phyloP scores from a whole-genome alignment of 1,140 invertebrate species.

The Drosophila obscura region DNA sequence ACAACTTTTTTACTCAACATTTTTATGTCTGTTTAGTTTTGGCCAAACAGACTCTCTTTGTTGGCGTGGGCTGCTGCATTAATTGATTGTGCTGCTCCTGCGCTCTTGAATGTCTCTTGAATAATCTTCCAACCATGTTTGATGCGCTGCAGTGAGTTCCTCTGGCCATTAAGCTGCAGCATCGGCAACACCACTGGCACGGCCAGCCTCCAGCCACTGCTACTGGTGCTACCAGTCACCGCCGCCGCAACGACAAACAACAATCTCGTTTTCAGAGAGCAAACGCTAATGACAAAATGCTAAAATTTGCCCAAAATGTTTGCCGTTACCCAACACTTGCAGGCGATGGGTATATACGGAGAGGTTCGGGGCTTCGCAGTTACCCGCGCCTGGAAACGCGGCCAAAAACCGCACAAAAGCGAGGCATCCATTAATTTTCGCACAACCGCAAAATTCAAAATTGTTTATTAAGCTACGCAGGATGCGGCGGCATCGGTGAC shows the following conservation, averaged over 20 bases:
- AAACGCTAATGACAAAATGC: slow-evolving; percentile 81
- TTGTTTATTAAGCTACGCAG: slow-evolving; percentile 82
- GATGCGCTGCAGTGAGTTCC: background rate
- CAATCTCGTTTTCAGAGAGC: slow-evolving; percentile 72
- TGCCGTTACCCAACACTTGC: slow-evolving; percentile 9
- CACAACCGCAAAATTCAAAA: slow-evolving; percentile 81
- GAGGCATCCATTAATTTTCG: slow-evolving; percentile 82
- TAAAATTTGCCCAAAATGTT: slow-evolving; percentile 58
- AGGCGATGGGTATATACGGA: background rate
- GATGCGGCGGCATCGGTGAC: slow-evolving; percentile 69
- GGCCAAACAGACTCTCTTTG: background rate
- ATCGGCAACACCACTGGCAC: slow-evolving; percentile 17
- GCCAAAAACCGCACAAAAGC: slow-evolving; percentile 77
- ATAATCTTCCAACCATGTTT: slow-evolving; percentile 6
- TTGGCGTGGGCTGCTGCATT: slow-evolving; percentile 22
- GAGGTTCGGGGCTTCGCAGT: background rate
- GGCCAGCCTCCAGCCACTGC: slow-evolving; percentile 3
- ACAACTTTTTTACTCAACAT: slow-evolving; percentile 23
- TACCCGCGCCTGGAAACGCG: slow-evolving; percentile 52
- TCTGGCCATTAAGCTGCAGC: slow-evolving; percentile 54
- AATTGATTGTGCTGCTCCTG: slow-evolving; percentile 31
- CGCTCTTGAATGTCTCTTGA: background rate
- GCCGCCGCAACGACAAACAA: slow-evolving; percentile 69
- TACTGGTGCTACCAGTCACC: slow-evolving; percentile 3
- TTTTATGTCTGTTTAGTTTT: slow-evolving; percentile 17